Evolutionary conservation across 2,113 vertebrate genomes (phyloP), one percentile per base, ranked within the genome.

Genomic region (Kryptolebias marmoratus): DNA sequence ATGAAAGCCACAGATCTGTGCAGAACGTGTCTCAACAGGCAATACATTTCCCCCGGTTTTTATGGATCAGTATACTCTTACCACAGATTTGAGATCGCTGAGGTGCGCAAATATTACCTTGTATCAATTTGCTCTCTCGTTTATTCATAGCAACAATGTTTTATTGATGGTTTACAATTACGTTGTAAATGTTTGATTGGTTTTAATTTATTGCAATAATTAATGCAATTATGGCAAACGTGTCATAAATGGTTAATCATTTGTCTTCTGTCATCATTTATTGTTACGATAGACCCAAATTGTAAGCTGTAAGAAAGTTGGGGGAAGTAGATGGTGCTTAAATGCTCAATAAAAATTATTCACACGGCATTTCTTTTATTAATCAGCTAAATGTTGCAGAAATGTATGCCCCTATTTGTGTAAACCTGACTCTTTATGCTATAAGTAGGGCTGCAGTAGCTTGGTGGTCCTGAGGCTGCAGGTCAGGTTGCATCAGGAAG

Each of bases 51-150:
- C 73, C 76, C 68, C 64, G 63, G 50, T 72, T 75, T 82, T 76
- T 87, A 90, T 90, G 80, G 89, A 90, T 89, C 85, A 75, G 72
- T 92, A 86, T 90, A 81, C 76, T 82, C 88, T 90, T 88, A 88
- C 87, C 75, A 50, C 58, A 5, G 57, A 70, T 78, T 86, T 88
- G 82, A 86, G 82, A 90, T 82, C 84, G 91, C 90, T 90, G 85
- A 92, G 74, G 54, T 82, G 71, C 72, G 78, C 84, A 89, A 85
- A 88, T 90, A 82, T 87, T 86, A 61, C 73, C 80, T 88, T 64
- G 81, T 88, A 87, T 88, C 84, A 86, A 82, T 89, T 87, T 86
- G 59, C 74, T 18, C 49, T 68, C 62, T 87, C 71, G 79, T 82
- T 91, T 89, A 90, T 89, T 92, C 87, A 89, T 79, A 66, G 70